phyloP scores from a whole-genome alignment of 2,113 vertebrate species.

The Toxostoma redivivum region DNA sequence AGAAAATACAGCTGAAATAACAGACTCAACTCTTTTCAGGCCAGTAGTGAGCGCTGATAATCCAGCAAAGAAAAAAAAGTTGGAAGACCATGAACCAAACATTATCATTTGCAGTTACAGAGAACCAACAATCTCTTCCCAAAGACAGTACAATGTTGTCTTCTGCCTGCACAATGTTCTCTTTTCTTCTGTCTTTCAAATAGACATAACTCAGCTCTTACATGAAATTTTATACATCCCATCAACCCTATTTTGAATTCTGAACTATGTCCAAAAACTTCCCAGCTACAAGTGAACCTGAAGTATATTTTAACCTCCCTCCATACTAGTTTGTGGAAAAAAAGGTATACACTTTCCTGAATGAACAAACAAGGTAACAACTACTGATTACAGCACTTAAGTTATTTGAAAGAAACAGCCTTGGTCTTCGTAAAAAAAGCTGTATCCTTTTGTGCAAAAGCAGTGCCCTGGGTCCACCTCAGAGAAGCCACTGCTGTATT shows the following conservation, averaged over 20 bases:
- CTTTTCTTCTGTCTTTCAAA: background rate
- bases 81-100: background rate
- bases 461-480: background rate
- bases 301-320: background rate
- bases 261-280: background rate
- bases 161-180: background rate
- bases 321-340: background rate
- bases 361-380: background rate
- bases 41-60: background rate
- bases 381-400: background rate
- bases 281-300: background rate
- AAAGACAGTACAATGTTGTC: background rate
- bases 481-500: background rate
- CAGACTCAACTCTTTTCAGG: background rate
- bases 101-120: background rate
- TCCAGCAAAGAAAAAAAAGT: background rate
- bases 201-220: background rate
- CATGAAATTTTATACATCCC: background rate
- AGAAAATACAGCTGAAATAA: constrained; percentile 1
- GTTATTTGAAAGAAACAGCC: background rate
- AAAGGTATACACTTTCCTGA: background rate
- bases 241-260: background rate
- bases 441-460: background rate
- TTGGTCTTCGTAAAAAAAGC: background rate
- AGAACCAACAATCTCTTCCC: background rate